These are phyloP conservation scores for Anoura caudifer DNA, from an alignment of 2,113 vertebrate genomes.

Conservation along the genomic window DNA sequence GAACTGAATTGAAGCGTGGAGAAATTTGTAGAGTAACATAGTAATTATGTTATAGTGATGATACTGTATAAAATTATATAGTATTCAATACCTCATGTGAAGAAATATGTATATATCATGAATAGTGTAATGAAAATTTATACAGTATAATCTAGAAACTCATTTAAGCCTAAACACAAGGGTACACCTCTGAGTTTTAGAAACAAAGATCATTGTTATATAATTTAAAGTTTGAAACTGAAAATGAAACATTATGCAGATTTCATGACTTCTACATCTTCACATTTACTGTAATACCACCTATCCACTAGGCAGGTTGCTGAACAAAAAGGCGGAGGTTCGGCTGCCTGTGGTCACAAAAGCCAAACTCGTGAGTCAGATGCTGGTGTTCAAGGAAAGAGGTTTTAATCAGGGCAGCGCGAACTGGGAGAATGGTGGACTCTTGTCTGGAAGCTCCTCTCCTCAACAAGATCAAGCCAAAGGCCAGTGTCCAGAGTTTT, in stretches of 20 bases:
- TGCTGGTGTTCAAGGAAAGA: too few species aligned
- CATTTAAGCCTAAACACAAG: neutral
- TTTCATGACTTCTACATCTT: neutral
- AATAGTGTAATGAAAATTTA: neutral
- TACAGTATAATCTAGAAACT: neutral
- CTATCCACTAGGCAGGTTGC: neutral
- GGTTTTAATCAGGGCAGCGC: too few species aligned
- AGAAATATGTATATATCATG: neutral
- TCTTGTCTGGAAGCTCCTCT: too few species aligned
- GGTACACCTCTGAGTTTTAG: neutral
- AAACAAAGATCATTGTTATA: neutral
- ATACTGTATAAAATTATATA: neutral
- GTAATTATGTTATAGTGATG: neutral
- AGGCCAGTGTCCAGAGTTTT: too few species aligned
- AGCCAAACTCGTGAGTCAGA: too few species aligned
- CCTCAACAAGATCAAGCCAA: too few species aligned
- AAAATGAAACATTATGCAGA: neutral
- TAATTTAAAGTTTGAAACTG: neutral
- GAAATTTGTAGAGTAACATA: neutral
- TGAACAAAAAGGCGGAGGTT: too few species aligned
- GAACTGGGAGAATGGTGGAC: too few species aligned
- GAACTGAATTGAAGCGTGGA: neutral
- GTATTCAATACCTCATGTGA: neutral
- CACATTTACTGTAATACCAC: neutral
- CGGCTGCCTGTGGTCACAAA: too few species aligned